Base-by-base conservation (phyloP, 2,797 vertebrate species). In the Microchirus variegatus region DNA sequence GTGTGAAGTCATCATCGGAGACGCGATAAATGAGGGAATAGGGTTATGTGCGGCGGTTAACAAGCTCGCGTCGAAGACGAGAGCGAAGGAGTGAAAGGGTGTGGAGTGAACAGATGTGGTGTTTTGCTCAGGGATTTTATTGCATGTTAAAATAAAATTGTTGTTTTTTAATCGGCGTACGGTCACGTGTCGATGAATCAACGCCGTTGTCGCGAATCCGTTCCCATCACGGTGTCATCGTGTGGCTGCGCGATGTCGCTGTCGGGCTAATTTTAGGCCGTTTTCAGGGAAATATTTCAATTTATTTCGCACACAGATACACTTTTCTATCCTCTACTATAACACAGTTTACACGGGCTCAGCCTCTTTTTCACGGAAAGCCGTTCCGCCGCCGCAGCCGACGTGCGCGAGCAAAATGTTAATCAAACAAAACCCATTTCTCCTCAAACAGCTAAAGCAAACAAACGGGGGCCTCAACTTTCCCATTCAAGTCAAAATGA, bases 401-500 rank as follows among this genome's bases (percentile, higher is more conserved):
- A 86, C 84, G 73, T 75, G 70, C 62, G 58, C 61, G 19, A 81
- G 80, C 82, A 79, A 84, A 84, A 83, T 85, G 85, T 83, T 91
- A 92, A 91, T 90, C 85, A 89, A 90, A 92, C 87, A 89, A 87
- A 87, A 84, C 73, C 73, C 72, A 81, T 86, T 91, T 87, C 85
- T 73, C 70, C 85, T 83, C 81, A 82, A 82, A 80, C 71, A 73
- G 77, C 80, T 67, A 81, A 89, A 77, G 63, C 85, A 89, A 91
- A 91, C 91, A 89, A 83, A 84, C 71, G 45, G 78, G 81, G 78
- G 81, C 86, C 72, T 86, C 80, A 89, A 88, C 88, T 89, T 88
- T 79, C 73, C 90, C 72, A 88, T 89, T 92, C 88, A 90, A 90
- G 84, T 82, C 84, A 67, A 83, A 90, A 83, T 91, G 91, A 92